Evolutionary conservation across 2,888 invertebrate genomes (phyloP).

Genomic region (Plebejus anna): DNA sequence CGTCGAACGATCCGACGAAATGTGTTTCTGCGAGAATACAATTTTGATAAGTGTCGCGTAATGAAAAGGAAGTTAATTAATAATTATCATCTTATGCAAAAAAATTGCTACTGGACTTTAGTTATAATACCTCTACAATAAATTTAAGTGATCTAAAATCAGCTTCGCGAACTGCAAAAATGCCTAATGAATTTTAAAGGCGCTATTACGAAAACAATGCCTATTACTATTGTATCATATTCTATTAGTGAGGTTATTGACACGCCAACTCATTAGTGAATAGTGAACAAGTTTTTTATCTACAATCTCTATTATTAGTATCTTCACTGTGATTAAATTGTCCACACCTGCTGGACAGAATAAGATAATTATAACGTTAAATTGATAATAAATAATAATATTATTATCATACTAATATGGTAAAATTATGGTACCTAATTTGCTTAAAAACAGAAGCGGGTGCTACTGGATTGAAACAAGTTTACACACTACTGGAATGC

Average conservation of each 20-base stretch:
- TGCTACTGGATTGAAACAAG: not conserved
- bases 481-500: not conserved
- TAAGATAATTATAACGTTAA: not conserved
- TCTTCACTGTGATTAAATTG: not conserved
- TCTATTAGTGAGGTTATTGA: not conserved
- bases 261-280: not conserved
- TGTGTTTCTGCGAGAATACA: constrained; percentile 81
- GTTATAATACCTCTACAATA: not conserved
- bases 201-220: not conserved
- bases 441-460: not conserved
- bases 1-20: constrained; percentile 85
- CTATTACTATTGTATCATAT: not conserved
- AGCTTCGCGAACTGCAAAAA: not conserved
- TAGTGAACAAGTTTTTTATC: not conserved
- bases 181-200: not conserved
- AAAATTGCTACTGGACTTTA: not conserved
- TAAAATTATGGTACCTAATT: not conserved
- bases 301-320: not conserved
- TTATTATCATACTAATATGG: not conserved
- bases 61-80: not conserved
- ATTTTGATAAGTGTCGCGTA: not conserved
- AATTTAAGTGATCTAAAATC: not conserved
- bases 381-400: too few relatives aligned
- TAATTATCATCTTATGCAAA: not conserved
- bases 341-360: not conserved